Evolutionary conservation across 2,888 invertebrate species (phyloP), one percentile per base, ranked within the genome.

Genomic region (Drosophila anomelani): DNA sequence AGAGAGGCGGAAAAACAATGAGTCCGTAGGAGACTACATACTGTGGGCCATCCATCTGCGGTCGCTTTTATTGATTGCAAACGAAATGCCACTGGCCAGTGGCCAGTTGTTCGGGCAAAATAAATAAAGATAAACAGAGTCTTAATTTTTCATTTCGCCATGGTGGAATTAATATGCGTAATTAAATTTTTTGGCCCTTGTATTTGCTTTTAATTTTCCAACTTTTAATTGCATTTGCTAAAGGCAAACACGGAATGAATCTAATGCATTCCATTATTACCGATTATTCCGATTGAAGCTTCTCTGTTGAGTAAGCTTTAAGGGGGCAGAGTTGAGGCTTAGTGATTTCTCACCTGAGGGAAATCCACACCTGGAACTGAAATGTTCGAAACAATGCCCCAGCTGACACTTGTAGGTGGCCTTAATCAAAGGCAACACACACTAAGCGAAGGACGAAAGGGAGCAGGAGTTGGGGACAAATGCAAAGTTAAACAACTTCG

Each of bases 401-500:
- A 74, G 73, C 73, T 72, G 76, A 80, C 79, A 86, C 87, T 86
- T 80, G 79, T 78, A 78, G 58, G 72, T 43, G 63, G 58, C 78
- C 81, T 66, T 86, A 86, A 86, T 82, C 87, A 82, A 83, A 70
- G 84, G 78, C 75, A 46, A n/a, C 58, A 77, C 58, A 77, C 85
- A 71, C 85, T 85, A 77, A 77, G 86, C 41, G 38, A 13, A 51
- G 46, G 29, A 32, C 29, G 56, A 10, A 20, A n/a, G 62, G 41
- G 41, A 23, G 12, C 58, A 32, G 39, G 44, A 36, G 12, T 41
- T 43, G 67, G 56, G 77, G 79, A 81, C 88, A 85, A 84, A 88
- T 88, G 81, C 73, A 76, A 88, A 84, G 83, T 84, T 85, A 88
- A 86, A 80, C 81, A 86, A 88, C 79, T 85, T 83, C 77, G 74